Base-by-base conservation (phyloP, 2,113 vertebrate genomes). In the Paramisgurnus dabryanus region DNA sequence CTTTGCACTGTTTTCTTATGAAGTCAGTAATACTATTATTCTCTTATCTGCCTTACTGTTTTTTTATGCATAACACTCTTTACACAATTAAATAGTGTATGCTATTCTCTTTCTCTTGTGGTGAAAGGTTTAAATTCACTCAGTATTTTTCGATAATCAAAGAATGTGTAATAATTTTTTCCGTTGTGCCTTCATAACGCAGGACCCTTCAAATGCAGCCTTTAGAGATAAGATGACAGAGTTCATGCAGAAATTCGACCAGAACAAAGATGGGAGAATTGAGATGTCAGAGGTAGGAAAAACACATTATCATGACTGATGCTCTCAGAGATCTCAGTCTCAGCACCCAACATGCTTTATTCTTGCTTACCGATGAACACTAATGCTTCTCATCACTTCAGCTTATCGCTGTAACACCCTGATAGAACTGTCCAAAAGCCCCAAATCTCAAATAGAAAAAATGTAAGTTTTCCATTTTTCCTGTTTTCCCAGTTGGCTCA, bases 231-330 rank as follows among this genome's bases (percentile, higher is more conserved):
- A 95, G 90, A 96, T 99, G 96, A 98, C 95, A 91, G 96, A 96
- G 53, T 99, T 99, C 89, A 98, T 99, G 98, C 94, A 92, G 89
- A 99, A 98, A 89, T 99, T 98, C 0, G 98, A 99, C 92, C 95
- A 97, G 91, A 99, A 99, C 13, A 93, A 96, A 0, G 98, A 99
- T 0, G 98, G 98, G 18, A 94, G 94, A 80, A 99, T 99, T 5
- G 97, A 99, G 91, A 95, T 99, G 95, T 94, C 98, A 0, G 98
- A 99, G 95, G 98, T 99, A 89, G 92, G 27, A 94, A 0, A n/a
- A 80, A 71, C 63, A 63, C 34, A 64, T 50, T 6, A 27, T 8
- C 18, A 18, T 18, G 27, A 11, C 18, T 2, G 34, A 57, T 71
- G 15, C 45, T 68, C 43, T 22, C 8, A 49, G n/a, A 34, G 67